A percentile compares a stretch with the other conserved stretches of the same genome.
phyloP scores from a whole-genome alignment of 2,888 invertebrate species.

The Lumbricus terrestris region DNA sequence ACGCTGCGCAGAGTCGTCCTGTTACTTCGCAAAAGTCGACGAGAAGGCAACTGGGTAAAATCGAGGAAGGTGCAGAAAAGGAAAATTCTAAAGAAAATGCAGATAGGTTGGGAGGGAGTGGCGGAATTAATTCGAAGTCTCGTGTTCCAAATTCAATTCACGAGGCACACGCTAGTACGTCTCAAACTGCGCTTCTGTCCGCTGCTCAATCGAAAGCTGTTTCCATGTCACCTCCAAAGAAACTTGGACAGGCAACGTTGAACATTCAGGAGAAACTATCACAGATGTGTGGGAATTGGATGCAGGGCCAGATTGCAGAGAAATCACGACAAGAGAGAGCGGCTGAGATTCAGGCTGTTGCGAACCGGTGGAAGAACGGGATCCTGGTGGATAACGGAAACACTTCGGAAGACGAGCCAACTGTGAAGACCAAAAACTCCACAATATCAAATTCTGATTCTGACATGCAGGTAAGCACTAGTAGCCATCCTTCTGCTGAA shows the following conservation, averaged over 20 bases:
- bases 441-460: not conserved
- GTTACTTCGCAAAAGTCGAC: not conserved
- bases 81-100: not conserved
- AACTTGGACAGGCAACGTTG: conserved; percentile 52
- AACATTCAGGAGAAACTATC: conserved; percentile 53
- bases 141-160: not conserved
- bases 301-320: conserved; percentile 50
- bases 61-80: conserved; percentile 12
- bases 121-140: not conserved
- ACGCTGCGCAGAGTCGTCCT: not conserved
- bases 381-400: conserved; percentile 26
- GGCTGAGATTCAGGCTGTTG: conserved; percentile 54
- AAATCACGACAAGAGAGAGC: conserved; percentile 53
- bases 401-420: not conserved
- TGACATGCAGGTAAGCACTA: not conserved
- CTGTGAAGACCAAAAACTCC: not conserved
- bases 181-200: not conserved
- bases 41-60: not conserved
- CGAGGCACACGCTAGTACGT: not conserved
- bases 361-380: conserved; percentile 56
- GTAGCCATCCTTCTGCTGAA: conserved; percentile 3
- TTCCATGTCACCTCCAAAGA: not conserved
- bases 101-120: not conserved
- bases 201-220: not conserved
- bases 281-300: conserved; percentile 45